These are phyloP conservation scores for Sebastes schlegelii DNA, from an alignment of 2,113 vertebrate genomes.

Conservation along the genomic window DNA sequence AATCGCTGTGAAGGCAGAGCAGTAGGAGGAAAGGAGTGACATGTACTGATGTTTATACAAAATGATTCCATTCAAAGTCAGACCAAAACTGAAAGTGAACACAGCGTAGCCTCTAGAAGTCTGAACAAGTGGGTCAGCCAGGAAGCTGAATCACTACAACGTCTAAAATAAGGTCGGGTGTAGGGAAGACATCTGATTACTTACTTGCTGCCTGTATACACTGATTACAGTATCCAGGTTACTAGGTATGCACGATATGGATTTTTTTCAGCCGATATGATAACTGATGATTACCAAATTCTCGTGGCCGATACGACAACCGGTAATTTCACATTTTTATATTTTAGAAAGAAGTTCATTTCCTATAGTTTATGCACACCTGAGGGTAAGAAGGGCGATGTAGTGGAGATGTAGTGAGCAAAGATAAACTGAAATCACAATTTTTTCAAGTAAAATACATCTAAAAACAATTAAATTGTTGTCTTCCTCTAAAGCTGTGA, in stretches of 20 bases:
- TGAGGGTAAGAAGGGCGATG: too few relatives aligned
- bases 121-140: background rate
- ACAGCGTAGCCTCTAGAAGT: background rate
- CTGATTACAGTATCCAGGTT: background rate
- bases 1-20: background rate
- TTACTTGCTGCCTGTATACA: background rate
- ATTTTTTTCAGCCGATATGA: too few relatives aligned
- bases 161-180: background rate
- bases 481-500: too few relatives aligned
- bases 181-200: background rate
- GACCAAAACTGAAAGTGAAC: constrained; percentile 17
- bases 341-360: too few relatives aligned
- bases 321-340: too few relatives aligned
- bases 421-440: too few relatives aligned
- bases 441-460: too few relatives aligned
- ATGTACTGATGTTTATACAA: background rate
- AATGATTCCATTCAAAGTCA: background rate
- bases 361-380: too few relatives aligned
- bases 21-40: background rate
- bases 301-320: too few relatives aligned
- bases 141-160: background rate
- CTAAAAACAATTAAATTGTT: too few relatives aligned
- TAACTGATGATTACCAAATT: too few relatives aligned
- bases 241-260: background rate
- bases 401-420: too few relatives aligned